Evolutionary conservation across 1,140 invertebrate species (phyloP).

Genomic region (Polypedilum vanderplanki): DNA sequence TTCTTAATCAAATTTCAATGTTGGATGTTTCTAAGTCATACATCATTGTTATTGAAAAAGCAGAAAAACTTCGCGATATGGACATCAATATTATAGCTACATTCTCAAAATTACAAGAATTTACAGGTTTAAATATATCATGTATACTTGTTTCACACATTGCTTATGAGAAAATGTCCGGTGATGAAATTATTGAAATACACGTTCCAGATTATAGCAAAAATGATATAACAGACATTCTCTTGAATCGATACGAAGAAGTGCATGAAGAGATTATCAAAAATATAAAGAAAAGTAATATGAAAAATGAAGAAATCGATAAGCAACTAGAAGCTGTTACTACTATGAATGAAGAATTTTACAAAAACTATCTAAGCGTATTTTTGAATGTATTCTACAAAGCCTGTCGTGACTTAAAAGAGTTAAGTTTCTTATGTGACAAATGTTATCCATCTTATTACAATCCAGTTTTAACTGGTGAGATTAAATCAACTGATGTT

Average conservation of each 20-base stretch:
- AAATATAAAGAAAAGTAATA: not conserved
- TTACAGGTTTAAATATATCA: conserved; percentile 64
- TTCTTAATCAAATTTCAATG: conserved; percentile 52
- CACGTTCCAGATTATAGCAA: conserved; percentile 76
- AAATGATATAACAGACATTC: conserved; percentile 67
- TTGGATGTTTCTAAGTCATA: conserved; percentile 44
- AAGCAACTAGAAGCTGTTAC: conserved; percentile 31
- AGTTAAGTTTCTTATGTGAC: conserved; percentile 64
- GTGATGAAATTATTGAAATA: conserved; percentile 64
- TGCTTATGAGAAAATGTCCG: conserved; percentile 73
- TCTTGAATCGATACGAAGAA: conserved; percentile 45
- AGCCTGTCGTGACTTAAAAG: conserved; percentile 71
- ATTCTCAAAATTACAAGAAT: conserved; percentile 64
- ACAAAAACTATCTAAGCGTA: conserved; percentile 68
- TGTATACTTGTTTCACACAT: conserved; percentile 71
- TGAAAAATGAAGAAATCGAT: not conserved
- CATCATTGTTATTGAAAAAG: conserved; percentile 68
- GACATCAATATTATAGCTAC: conserved; percentile 62
- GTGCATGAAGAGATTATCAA: not conserved
- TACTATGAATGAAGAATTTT: conserved; percentile 54
- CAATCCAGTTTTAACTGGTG: conserved; percentile 59
- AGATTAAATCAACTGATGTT: conserved; percentile 53
- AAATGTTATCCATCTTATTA: conserved; percentile 67
- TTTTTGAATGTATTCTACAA: conserved; percentile 74
- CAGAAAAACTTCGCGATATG: conserved; percentile 65